Base-by-base conservation (phyloP, 2,797 vertebrate genomes). In the Falco naumanni region DNA sequence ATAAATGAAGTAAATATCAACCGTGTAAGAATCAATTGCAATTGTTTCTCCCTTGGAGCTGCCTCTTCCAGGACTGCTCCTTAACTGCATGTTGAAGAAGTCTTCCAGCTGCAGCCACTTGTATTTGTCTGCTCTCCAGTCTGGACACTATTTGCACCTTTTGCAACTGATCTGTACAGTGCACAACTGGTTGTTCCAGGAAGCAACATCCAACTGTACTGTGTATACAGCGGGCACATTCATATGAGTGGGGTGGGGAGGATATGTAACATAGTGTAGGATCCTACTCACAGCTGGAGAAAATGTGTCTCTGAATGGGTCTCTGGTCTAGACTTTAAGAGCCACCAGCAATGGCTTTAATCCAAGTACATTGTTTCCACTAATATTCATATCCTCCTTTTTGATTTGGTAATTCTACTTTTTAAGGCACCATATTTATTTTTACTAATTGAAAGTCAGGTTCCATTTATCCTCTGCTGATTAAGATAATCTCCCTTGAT, bases 401-500 rank as follows among this genome's bases (percentile, higher is more conserved):
- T 43, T 26, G 15, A 51, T 89, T 87, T 64, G n/a, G 51, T 69
- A 60, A 69, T 57, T 84, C 54, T 47, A 20, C 17, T 48, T 63
- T 63, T 76, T 79, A 68, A 82, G 26, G 14, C 15, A 65, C 15
- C 13, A 24, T 22, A 6, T 50, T 72, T 82, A 45, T 39, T 76
- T 81, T 65, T 64, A 51, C 69, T 69, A 54, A 64, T 26, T 60
- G 56, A 74, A 75, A 71, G 33, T 6, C 60, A 65, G 39, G 69
- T 76, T 93, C 50, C 37, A 87, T 85, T 94, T 68, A 54, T 63
- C 83, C 45, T 92, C 57, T 57, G 66, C 57, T 90, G 81, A 90
- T 88, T 75, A 88, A 83, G 50, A 41, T 61, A 47, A 89, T 74
- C 86, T 60, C 45, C 71, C 93, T 56, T 43, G 25, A 64, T 43